Conservation (phyloP, 2,113 vertebrate species). For the Cyanocitta stelleri region DNA sequence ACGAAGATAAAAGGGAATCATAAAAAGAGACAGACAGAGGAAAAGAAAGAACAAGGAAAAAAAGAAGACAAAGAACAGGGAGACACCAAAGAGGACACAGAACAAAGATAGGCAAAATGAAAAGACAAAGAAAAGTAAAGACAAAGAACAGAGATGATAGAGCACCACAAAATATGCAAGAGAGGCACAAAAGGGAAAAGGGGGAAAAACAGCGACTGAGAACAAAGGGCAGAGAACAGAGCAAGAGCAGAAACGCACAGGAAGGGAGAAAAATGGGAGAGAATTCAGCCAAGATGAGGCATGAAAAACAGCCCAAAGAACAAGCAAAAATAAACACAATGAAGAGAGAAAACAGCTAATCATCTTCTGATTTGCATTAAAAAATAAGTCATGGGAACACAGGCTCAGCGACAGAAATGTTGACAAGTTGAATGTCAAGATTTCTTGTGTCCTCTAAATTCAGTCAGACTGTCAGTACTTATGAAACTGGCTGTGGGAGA, state of each 20-base stretch:
- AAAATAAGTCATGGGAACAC: constrained; percentile 17
- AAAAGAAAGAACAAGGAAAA: constrained; percentile 60
- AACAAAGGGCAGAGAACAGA: constrained; percentile 57
- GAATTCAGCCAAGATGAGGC: constrained; percentile 14
- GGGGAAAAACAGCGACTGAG: not conserved
- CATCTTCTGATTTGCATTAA: constrained; percentile 41
- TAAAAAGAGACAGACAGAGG: constrained; percentile 59
- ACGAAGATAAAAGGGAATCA: constrained; percentile 55
- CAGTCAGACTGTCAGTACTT: not conserved
- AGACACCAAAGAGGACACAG: constrained; percentile 59
- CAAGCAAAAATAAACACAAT: constrained; percentile 21
- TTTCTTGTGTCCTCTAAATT: not conserved
- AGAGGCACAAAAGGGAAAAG: constrained; percentile 41
- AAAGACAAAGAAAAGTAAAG: constrained; percentile 57
- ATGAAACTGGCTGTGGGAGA: not conserved
- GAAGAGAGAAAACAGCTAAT: constrained; percentile 21
- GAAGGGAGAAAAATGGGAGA: constrained; percentile 19
- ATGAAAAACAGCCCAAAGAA: constrained; percentile 14
- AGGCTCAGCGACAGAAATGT: not conserved
- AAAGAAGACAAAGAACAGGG: constrained; percentile 64
- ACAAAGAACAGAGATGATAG: constrained; percentile 56
- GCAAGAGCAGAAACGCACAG: not conserved
- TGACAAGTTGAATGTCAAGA: constrained; percentile 42
- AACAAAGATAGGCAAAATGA: constrained; percentile 64
- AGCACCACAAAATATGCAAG: constrained; percentile 55